phyloP scores from a whole-genome alignment of 2,113 vertebrate species.

The Megaceryle torquata region DNA sequence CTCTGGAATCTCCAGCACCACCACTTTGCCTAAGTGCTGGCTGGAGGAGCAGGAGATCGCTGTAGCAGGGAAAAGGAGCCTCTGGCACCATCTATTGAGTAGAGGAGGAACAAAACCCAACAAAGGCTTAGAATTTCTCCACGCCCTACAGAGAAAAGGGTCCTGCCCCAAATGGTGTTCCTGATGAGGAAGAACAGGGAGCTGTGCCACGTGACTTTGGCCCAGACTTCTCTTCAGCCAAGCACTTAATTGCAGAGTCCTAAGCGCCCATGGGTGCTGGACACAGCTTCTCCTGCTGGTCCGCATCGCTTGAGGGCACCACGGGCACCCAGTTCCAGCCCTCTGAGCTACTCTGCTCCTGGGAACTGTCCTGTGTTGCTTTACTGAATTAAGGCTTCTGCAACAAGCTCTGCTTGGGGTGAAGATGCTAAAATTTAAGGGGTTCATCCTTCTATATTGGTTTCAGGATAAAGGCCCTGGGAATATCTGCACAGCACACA shows the following conservation, averaged over 20 bases:
- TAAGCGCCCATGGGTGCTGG: not conserved
- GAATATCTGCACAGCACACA: not conserved
- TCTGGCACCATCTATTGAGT: constrained; percentile 66
- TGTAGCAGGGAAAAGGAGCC: constrained; percentile 27
- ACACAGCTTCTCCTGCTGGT: not conserved
- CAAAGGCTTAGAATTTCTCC: not conserved
- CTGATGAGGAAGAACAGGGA: not conserved
- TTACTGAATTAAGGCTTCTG: not conserved
- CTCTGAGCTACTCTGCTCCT: not conserved
- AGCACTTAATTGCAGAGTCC: not conserved
- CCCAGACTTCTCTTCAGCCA: not conserved
- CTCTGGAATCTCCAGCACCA: not conserved
- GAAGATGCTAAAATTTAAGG: not conserved
- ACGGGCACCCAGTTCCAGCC: not conserved
- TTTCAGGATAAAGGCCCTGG: not conserved
- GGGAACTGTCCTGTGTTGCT: not conserved
- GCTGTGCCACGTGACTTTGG: fast-evolving
- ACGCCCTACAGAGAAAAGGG: not conserved
- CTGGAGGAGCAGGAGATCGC: not conserved
- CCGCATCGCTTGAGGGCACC: not conserved
- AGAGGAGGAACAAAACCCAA: constrained; percentile 26
- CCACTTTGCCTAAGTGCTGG: not conserved
- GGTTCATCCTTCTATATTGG: not conserved
- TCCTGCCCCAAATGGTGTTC: not conserved
- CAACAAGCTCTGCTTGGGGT: not conserved